A percentile compares a stretch with the other conserved stretches of the same genome.
Conservation (phyloP, 1,140 invertebrate genomes). For the Homarus americanus region DNA sequence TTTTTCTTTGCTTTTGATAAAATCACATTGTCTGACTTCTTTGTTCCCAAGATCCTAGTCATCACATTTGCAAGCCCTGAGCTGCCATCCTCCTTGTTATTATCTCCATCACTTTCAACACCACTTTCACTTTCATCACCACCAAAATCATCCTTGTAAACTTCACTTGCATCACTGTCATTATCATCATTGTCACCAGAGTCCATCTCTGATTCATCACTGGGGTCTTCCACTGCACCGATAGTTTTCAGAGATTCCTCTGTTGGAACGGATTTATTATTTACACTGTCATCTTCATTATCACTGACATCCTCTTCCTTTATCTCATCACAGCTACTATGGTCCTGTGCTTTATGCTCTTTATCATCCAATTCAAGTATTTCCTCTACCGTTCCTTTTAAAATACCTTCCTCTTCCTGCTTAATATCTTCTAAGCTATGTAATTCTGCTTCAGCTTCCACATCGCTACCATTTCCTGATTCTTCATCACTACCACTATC, state of each 20-base stretch:
- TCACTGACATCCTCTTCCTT: conserved; percentile 1
- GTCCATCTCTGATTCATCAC: conserved; percentile 10
- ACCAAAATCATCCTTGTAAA: no score
- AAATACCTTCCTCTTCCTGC: background rate
- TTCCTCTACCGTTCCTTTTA: background rate
- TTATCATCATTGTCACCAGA: background rate
- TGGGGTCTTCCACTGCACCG: background rate
- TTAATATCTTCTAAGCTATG: no score
- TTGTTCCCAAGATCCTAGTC: conserved; percentile 25
- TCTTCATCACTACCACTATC: no score
- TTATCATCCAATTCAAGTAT: background rate
- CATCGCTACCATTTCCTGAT: background rate
- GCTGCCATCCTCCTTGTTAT: background rate
- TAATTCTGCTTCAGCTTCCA: background rate
- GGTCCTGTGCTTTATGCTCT: background rate
- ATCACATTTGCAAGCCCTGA: conserved; percentile 26
- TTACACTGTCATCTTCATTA: no score
- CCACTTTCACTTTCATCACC: conserved; percentile 19
- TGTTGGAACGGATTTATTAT: no score
- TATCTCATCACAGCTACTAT: background rate
- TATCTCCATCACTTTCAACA: background rate
- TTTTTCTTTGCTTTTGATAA: conserved; percentile 41
- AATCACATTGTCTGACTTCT: conserved; percentile 28
- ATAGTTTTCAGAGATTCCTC: background rate
- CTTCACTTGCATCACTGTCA: background rate